Conservation (phyloP, 2,797 vertebrate genomes). For the Threskiornis aethiopicus region DNA sequence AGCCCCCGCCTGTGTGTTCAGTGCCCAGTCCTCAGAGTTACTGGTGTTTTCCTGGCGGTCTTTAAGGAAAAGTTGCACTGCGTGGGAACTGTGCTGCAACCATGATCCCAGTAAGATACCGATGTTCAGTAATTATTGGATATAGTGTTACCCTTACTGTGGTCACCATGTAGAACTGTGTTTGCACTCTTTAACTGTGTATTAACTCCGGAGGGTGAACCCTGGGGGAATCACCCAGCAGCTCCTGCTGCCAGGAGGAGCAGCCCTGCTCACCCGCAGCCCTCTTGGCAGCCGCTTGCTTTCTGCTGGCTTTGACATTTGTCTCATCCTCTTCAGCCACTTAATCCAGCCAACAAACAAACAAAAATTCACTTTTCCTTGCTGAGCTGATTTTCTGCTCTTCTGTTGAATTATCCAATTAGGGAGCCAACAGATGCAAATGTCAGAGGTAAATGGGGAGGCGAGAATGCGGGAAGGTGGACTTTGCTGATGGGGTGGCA, state of each 20-base stretch:
- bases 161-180: neutral
- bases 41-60: neutral
- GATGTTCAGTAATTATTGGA: neutral
- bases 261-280: neutral
- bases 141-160: accelerated
- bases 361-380: neutral
- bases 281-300: neutral
- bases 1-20: neutral
- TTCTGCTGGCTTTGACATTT: neutral
- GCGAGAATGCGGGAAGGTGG: neutral
- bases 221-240: neutral
- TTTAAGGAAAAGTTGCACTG: neutral
- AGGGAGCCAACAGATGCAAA: neutral
- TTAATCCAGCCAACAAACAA: neutral
- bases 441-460: neutral
- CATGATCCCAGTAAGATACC: neutral
- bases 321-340: neutral
- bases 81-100: accelerated
- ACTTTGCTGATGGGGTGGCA: neutral
- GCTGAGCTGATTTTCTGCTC: neutral
- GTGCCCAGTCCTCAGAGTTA: accelerated
- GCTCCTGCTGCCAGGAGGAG: neutral
- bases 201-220: neutral
- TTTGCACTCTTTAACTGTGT: neutral
- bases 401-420: neutral